Base-by-base conservation (phyloP, 2,888 invertebrate genomes). In the Petrolisthes manimaculis region DNA sequence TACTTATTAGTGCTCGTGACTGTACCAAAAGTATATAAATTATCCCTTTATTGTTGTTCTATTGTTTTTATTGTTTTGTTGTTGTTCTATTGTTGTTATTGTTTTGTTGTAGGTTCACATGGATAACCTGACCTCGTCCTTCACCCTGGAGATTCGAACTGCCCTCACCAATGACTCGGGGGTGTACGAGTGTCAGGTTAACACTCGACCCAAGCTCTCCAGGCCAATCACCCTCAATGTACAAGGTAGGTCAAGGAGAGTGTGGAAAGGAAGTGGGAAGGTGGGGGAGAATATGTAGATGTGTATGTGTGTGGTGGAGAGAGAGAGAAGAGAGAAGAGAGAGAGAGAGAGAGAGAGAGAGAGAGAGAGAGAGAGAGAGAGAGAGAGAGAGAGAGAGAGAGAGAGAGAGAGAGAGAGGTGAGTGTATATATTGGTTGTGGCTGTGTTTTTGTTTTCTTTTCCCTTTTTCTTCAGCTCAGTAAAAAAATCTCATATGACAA, bases 151-250 rank as follows among this genome's bases (percentile, higher is more conserved):
- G 71, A 56, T 90, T 21, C n/a, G 55, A 0, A 78, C 85, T 0
- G 87, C 84, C 0, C 83, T 85, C 4, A 84, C 83, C 37, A 84
- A 88, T 55, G 90, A 90, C 89, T 81, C 90, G 0, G 90, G 90
- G 12, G 87, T 86, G 14, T 90, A 90, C 80, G 90, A 90, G 69
- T 90, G 90, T 37, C 90, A 90, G 83, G 86, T 90, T 61, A 90
- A 90, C 89, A 90, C 90, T 0, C 21, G 89, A 54, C 90, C 89
- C 71, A 90, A 90, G 86, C 86, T 90, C 14, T 90, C 90, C 51
- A 83, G 90, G 84, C 89, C 90, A 14, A 89, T 90, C 71, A 71
- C 81, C 14, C 90, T 90, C 24, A 83, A 53, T 3, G 90, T 90
- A 8, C 84, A 86, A 84, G 89, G 90, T 90, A 51, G 77, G 90